A percentile compares a stretch with the other conserved stretches of the same genome.
These are phyloP conservation scores for Oenanthe oenanthe DNA, from an alignment of 2,113 vertebrate species.

Conservation along the genomic window DNA sequence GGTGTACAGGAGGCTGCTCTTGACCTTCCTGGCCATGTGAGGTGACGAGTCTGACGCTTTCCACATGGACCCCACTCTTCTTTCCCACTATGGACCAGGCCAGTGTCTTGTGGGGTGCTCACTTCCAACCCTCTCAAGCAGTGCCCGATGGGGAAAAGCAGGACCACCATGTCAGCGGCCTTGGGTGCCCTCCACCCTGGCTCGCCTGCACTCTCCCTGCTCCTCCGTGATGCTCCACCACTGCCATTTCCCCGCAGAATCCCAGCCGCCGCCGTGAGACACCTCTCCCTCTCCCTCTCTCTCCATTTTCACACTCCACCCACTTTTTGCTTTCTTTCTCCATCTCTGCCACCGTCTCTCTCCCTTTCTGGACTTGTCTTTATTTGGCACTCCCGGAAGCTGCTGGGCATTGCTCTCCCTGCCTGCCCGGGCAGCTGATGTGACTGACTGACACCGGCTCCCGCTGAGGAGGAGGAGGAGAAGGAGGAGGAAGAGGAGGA, in stretches of 20 bases:
- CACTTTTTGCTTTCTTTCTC: slow-evolving; percentile 67
- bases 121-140: neutral
- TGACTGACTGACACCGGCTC: slow-evolving; percentile 77
- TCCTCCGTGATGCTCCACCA: neutral
- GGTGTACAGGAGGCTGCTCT: neutral
- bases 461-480: slow-evolving; percentile 35
- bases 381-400: slow-evolving; percentile 94
- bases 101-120: neutral
- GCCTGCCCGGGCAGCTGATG: slow-evolving; percentile 42
- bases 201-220: neutral
- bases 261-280: neutral
- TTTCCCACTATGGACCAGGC: neutral
- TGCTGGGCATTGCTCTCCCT: slow-evolving; percentile 65
- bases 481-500: neutral
- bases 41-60: neutral
- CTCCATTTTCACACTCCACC: slow-evolving; percentile 55
- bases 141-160: fast-evolving
- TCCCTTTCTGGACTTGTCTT: slow-evolving; percentile 75
- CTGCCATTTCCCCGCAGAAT: neutral
- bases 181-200: neutral
- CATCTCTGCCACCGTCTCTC: slow-evolving; percentile 54
- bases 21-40: fast-evolving
- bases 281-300: slow-evolving; percentile 6
- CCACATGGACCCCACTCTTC: neutral
- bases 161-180: fast-evolving